Evolutionary conservation across 2,113 vertebrate genomes (phyloP).

Genomic region (Prinia subflava): DNA sequence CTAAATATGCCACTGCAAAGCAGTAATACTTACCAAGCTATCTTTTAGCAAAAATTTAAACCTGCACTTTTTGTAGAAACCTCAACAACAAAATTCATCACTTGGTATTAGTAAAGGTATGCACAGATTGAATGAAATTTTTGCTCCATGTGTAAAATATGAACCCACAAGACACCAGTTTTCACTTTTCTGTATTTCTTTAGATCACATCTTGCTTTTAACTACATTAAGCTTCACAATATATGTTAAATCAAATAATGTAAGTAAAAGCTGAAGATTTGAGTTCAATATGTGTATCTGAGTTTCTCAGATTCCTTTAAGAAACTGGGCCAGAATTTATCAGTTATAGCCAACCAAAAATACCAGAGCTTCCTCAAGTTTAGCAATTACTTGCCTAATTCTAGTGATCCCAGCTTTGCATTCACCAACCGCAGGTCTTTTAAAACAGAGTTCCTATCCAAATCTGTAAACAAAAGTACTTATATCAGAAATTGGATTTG

Average conservation of each 20-base stretch:
- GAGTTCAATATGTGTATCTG: neutral
- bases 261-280: neutral
- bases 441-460: slow-evolving; percentile 58
- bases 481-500: neutral
- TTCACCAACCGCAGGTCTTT: slow-evolving; percentile 67
- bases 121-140: neutral
- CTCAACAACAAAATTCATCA: neutral
- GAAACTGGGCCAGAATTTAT: neutral
- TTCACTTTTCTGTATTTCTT: neutral
- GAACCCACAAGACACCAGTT: neutral
- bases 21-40: neutral
- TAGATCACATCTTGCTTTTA: neutral
- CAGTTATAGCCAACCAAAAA: neutral
- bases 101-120: neutral
- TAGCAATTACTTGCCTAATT: slow-evolving; percentile 69
- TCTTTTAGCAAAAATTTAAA: neutral
- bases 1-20: neutral
- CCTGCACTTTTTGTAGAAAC: neutral
- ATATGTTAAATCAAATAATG: neutral
- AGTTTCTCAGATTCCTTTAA: neutral
- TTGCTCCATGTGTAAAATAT: neutral
- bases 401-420: slow-evolving; percentile 71
- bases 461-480: slow-evolving; percentile 44
- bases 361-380: neutral
- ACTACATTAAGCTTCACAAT: neutral